Conservation (phyloP, 2,113 vertebrate species). For the Romanogobio albipinnatus region DNA sequence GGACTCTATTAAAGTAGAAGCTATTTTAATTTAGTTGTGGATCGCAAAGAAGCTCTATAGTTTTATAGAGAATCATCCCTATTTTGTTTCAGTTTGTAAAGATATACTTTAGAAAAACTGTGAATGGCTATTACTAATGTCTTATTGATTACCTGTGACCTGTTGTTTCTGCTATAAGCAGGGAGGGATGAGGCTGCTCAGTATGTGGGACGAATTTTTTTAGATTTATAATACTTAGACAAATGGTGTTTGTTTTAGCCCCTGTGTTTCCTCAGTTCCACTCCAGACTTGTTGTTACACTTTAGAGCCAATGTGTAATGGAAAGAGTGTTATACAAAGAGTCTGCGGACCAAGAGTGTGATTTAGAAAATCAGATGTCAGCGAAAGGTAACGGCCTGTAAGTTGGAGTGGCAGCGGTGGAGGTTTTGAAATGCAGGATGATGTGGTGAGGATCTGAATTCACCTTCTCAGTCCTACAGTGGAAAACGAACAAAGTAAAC, state of each 20-base stretch:
- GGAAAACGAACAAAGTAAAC: background rate
- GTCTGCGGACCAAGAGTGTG: constrained; percentile 6
- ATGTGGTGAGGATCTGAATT: background rate
- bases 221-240: constrained; percentile 57
- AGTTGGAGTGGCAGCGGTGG: background rate
- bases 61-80: background rate
- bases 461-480: background rate
- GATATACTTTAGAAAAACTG: background rate
- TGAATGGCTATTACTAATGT: background rate
- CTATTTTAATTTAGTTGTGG: background rate
- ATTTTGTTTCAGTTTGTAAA: background rate
- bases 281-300: constrained; percentile 36
- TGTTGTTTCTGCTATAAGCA: constrained; percentile 34
- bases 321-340: constrained; percentile 17
- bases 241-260: constrained; percentile 64
- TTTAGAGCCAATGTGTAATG: constrained; percentile 37
- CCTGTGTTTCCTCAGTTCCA: constrained; percentile 32
- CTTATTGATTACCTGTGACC: constrained; percentile 46
- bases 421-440: background rate
- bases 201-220: constrained; percentile 48
- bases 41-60: background rate
- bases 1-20: background rate
- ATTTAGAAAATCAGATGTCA: constrained; percentile 24
- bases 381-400: background rate
- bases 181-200: constrained; percentile 14